phyloP scores from a whole-genome alignment of 2,888 invertebrate species.

The Drosophila putrida region DNA sequence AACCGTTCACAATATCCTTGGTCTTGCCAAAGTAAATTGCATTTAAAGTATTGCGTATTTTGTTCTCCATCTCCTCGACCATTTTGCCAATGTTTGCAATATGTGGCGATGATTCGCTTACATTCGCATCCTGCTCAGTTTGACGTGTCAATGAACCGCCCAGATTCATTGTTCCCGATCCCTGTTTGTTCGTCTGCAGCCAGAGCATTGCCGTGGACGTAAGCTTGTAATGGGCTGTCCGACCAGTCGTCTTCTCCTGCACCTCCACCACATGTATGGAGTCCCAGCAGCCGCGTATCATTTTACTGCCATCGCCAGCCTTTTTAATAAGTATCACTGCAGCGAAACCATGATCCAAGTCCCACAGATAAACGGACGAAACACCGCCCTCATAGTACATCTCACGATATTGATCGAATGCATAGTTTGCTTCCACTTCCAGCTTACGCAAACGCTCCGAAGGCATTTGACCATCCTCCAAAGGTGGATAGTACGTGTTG shows the following conservation, averaged over 20 bases:
- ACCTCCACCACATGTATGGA: constrained; percentile 99
- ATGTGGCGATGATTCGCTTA: constrained; percentile 97
- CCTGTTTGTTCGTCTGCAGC: constrained; percentile 98
- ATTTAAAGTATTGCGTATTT: constrained; percentile 98
- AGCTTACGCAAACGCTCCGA: constrained; percentile 97
- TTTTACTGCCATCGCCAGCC: constrained; percentile 98
- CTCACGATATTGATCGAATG: constrained; percentile 99
- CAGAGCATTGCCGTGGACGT: constrained; percentile 99
- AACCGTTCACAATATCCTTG: constrained; percentile 98
- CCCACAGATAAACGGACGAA: constrained; percentile 99
- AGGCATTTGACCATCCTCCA: constrained; percentile 99
- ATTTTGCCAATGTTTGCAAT: constrained; percentile 99
- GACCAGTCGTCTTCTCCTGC: constrained; percentile 96
- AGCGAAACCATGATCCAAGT: constrained; percentile 99
- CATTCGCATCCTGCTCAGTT: constrained; percentile 95
- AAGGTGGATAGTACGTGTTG: constrained; percentile 98
- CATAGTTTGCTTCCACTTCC: constrained; percentile 99
- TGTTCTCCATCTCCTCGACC: constrained; percentile 99
- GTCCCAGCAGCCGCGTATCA: constrained; percentile 99
- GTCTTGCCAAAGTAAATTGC: constrained; percentile 99
- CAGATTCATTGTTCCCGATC: constrained; percentile 99
- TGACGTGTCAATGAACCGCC: constrained; percentile 99
- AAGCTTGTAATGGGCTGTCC: constrained; percentile 98
- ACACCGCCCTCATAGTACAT: constrained; percentile 99
- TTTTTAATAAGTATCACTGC: constrained; percentile 99